phyloP scores from a whole-genome alignment of 2,797 vertebrate genomes.

The Selene dorsalis region DNA sequence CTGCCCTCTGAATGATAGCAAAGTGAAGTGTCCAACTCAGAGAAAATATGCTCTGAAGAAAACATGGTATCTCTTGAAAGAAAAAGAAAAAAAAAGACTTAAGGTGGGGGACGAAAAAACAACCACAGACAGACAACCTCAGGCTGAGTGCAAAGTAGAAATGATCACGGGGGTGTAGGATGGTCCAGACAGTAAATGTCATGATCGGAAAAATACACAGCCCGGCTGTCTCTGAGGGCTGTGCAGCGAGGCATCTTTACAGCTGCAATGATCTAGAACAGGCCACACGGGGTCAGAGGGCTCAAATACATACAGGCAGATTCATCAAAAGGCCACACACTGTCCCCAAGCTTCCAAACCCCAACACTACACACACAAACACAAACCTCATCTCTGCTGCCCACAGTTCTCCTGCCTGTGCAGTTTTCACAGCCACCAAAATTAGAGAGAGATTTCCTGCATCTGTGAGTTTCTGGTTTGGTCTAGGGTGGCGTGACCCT shows the following conservation, averaged over 20 bases:
- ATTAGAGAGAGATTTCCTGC: constrained; percentile 44
- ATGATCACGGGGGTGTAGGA: constrained; percentile 50
- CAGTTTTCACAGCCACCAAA: constrained; percentile 41
- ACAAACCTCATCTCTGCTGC: constrained; percentile 27
- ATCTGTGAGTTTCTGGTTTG: constrained; percentile 12
- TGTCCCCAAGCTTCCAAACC: constrained; percentile 58
- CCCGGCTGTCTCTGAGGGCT: constrained; percentile 67
- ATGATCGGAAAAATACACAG: constrained; percentile 69
- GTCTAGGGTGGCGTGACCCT: constrained; percentile 30
- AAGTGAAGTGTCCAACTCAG: constrained; percentile 39
- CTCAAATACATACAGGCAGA: constrained; percentile 69
- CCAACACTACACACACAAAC: constrained; percentile 19
- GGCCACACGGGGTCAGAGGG: constrained; percentile 73
- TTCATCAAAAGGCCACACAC: constrained; percentile 73
- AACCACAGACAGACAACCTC: constrained; percentile 20
- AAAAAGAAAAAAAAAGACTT: constrained; percentile 36
- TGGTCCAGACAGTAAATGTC: constrained; percentile 76
- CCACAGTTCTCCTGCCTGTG: constrained; percentile 36
- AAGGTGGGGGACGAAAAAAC: constrained; percentile 3
- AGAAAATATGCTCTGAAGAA: constrained; percentile 41
- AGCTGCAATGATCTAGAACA: constrained; percentile 76
- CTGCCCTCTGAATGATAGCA: constrained; percentile 50
- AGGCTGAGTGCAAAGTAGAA: constrained; percentile 41
- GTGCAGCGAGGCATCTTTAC: constrained; percentile 73
- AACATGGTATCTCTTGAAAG: constrained; percentile 36